Conservation (phyloP, 2,797 vertebrate species). For the Helostoma temminkii region DNA sequence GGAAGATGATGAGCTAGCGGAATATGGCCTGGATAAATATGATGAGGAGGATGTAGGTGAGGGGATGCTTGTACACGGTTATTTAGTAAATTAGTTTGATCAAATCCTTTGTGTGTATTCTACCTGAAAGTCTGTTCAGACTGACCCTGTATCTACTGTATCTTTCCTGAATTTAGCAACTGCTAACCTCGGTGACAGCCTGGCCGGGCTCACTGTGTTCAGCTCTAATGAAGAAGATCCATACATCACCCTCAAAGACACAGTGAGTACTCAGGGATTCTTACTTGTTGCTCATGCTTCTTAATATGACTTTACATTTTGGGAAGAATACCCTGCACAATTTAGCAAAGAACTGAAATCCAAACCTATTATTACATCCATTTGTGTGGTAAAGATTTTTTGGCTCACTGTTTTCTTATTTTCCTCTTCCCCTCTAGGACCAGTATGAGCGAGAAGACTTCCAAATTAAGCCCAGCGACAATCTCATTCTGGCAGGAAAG, state of each 20-base stretch:
- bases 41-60: slow-evolving; percentile 89
- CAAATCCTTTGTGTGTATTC: background rate
- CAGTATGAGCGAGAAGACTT: slow-evolving; percentile 97
- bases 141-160: background rate
- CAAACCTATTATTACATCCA: background rate
- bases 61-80: background rate
- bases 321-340: too few species aligned
- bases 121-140: background rate
- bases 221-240: slow-evolving; percentile 93
- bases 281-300: too few species aligned
- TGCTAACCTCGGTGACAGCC: slow-evolving; percentile 89
- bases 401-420: background rate
- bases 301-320: too few species aligned
- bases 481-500: slow-evolving; percentile 91
- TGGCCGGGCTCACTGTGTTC: slow-evolving; percentile 92
- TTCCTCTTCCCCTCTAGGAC: slow-evolving; percentile 87
- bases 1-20: slow-evolving; percentile 89
- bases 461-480: slow-evolving; percentile 92
- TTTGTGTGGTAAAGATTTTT: background rate
- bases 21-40: slow-evolving; percentile 93
- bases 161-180: slow-evolving; percentile 74
- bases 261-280: slow-evolving; percentile 82
- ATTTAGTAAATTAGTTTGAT: background rate
- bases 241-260: slow-evolving; percentile 95
- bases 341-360: too few species aligned